Evolutionary conservation across 1,140 invertebrate genomes (phyloP).

Genomic region (Reticulitermes speratus): DNA sequence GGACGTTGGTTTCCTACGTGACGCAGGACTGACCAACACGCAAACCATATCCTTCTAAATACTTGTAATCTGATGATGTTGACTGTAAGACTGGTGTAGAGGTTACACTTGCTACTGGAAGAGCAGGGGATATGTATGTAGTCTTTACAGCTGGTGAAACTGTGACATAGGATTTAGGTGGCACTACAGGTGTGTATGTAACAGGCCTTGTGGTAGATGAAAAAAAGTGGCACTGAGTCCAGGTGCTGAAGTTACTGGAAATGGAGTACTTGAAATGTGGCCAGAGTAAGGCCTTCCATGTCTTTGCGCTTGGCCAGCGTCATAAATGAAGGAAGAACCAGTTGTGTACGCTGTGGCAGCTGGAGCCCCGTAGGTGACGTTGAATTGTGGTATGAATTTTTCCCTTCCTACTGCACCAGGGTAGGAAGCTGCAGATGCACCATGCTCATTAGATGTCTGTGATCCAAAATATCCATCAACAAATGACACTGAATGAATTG

Average conservation of each 20-base stretch:
- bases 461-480: slow-evolving; percentile 7
- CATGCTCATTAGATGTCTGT: background rate
- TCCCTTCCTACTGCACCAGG: background rate
- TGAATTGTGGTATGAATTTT: background rate
- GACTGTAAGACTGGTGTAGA: background rate
- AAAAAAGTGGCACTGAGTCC: background rate
- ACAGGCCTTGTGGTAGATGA: background rate
- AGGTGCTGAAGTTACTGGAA: too few relatives aligned
- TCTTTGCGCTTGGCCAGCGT: background rate
- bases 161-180: background rate
- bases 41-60: background rate
- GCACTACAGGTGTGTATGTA: background rate
- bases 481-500: slow-evolving; percentile 3
- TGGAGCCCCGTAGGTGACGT: background rate
- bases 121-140: background rate
- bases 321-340: background rate
- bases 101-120: background rate
- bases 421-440: too few relatives aligned
- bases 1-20: background rate
- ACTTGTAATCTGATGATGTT: too few relatives aligned
- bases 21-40: background rate
- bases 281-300: background rate
- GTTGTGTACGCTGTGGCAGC: background rate
- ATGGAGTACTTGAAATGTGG: too few relatives aligned
- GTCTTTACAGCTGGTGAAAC: background rate